Evolutionary conservation across 2,797 vertebrate species (phyloP).

Genomic region (Zenarchopterus dispar): DNA sequence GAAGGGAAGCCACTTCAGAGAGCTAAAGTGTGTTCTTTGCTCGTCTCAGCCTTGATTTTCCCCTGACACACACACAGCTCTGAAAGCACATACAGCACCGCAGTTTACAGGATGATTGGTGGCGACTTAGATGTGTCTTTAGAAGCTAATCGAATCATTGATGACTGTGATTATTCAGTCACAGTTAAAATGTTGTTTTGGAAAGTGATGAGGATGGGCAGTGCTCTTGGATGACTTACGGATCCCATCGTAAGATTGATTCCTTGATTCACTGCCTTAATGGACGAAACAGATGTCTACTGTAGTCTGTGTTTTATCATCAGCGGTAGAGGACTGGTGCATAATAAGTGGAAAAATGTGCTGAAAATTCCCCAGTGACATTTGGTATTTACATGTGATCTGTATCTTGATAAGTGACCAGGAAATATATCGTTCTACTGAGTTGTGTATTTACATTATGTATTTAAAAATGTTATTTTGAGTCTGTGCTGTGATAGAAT

Average conservation of each 20-base stretch:
- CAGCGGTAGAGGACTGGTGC: background rate
- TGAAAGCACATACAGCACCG: conserved; percentile 28
- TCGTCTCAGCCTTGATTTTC: conserved; percentile 37
- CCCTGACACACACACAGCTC: conserved; percentile 19
- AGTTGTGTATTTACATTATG: background rate
- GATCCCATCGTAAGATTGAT: conserved; percentile 27
- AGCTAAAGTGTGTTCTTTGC: conserved; percentile 49
- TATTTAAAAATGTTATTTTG: conserved; percentile 18
- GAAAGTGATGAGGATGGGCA: conserved; percentile 30
- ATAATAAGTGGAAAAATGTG: conserved; percentile 10
- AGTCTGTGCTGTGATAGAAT: conserved; percentile 13
- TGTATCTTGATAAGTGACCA: conserved; percentile 18
- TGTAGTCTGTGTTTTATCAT: conserved; percentile 13
- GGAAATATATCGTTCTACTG: conserved; percentile 6
- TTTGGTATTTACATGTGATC: conserved; percentile 22
- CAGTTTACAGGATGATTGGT: conserved; percentile 39
- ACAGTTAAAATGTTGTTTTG: conserved; percentile 21
- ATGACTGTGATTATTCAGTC: conserved; percentile 52
- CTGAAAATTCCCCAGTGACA: conserved; percentile 2
- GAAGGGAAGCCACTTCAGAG: conserved; percentile 66
- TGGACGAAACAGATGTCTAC: conserved; percentile 14
- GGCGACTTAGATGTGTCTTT: conserved; percentile 33
- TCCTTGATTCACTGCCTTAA: conserved; percentile 33
- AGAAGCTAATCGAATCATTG: conserved; percentile 43
- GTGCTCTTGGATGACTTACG: conserved; percentile 29